Evolutionary conservation across 2,113 vertebrate genomes (phyloP).

Genomic region (Mobula hypostoma): DNA sequence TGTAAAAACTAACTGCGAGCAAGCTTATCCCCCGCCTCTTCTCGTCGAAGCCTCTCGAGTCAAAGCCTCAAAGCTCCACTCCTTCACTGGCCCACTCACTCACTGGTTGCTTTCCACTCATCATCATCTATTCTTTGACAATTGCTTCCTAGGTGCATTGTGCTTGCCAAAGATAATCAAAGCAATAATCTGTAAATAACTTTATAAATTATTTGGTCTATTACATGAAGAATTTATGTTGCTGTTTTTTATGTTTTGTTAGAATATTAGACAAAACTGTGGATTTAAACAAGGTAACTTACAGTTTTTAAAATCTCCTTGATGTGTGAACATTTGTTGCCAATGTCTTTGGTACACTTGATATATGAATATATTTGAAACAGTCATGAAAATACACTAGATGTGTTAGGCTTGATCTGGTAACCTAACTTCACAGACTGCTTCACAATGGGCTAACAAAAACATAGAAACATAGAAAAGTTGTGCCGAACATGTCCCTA

Average conservation of each 20-base stretch:
- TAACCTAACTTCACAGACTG: background rate
- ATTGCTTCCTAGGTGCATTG: too few relatives aligned
- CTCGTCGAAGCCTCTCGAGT: too few relatives aligned
- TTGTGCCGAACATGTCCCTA: too few relatives aligned
- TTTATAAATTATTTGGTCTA: background rate
- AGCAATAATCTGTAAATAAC: background rate
- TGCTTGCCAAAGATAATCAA: background rate
- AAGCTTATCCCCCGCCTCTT: too few relatives aligned
- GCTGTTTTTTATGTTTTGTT: background rate
- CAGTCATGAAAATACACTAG: background rate
- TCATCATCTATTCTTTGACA: too few relatives aligned
- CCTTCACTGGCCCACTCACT: too few relatives aligned
- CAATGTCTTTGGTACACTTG: background rate
- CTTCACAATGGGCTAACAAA: background rate
- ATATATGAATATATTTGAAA: background rate
- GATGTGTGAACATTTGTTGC: background rate
- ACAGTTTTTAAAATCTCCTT: background rate
- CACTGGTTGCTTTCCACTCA: too few relatives aligned
- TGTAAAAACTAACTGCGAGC: too few relatives aligned
- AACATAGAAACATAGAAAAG: too few relatives aligned
- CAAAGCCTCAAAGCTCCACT: too few relatives aligned
- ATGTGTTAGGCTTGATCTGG: background rate
- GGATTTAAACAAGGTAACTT: background rate
- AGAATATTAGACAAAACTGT: too few relatives aligned
- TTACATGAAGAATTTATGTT: background rate